These are phyloP conservation scores for Trilocha varians DNA, from an alignment of 2,888 invertebrate genomes.

Conservation along the genomic window DNA sequence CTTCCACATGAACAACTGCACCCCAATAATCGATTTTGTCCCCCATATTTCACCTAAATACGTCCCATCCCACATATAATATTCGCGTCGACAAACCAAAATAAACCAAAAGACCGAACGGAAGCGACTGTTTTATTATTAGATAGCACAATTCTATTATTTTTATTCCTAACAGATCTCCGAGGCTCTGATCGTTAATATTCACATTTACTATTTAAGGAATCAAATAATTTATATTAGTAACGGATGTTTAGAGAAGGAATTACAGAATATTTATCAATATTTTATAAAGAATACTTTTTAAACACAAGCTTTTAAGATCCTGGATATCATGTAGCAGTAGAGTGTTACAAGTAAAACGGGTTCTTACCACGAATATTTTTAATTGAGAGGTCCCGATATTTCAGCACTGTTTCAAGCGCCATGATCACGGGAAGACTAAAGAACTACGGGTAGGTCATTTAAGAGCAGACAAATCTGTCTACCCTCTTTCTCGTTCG, in stretches of 20 bases:
- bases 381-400: no score
- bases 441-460: no score
- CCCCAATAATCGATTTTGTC: not conserved
- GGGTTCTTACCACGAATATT: no score
- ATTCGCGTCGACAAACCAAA: conserved; percentile 65
- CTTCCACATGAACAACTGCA: not conserved
- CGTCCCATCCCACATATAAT: conserved; percentile 39
- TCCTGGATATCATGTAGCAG: no score
- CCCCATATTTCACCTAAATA: not conserved
- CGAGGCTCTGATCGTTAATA: conserved; percentile 65
- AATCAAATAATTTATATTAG: not conserved
- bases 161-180: conserved; percentile 72
- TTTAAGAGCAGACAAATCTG: no score
- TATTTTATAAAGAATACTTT: no score
- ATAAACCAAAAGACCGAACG: conserved; percentile 66
- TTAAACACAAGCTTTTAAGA: no score
- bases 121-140: conserved; percentile 70
- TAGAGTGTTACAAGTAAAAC: no score
- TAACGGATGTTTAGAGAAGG: not conserved
- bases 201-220: conserved; percentile 18
- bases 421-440: no score
- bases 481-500: no score
- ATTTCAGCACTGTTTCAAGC: no score
- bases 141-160: conserved; percentile 73
- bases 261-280: no score